These are phyloP conservation scores for Synaphobranchus kaupii DNA, from an alignment of 2,797 vertebrate genomes.

Conservation along the genomic window DNA sequence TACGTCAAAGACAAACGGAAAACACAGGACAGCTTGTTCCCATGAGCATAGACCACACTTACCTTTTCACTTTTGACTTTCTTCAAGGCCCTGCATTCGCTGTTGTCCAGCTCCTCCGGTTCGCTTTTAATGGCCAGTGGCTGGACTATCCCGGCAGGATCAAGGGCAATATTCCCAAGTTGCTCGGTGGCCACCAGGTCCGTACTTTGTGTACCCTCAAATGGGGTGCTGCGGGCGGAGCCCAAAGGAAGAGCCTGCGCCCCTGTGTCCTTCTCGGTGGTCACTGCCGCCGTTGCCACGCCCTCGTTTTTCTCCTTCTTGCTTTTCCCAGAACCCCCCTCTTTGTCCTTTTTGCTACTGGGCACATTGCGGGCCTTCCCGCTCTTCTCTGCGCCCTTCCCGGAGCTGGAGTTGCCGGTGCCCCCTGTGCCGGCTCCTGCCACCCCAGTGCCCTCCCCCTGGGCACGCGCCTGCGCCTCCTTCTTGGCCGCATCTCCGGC, in stretches of 20 bases:
- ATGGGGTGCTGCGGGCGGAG: slow-evolving; percentile 83
- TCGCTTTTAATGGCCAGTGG: slow-evolving; percentile 90
- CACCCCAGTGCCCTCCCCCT: slow-evolving; percentile 79
- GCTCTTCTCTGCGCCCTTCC: slow-evolving; percentile 89
- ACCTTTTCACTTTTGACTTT: slow-evolving; percentile 99
- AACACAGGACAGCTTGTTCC: not conserved
- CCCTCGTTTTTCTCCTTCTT: slow-evolving; percentile 96
- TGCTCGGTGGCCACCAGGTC: slow-evolving; percentile 87
- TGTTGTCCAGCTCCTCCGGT: slow-evolving; percentile 88
- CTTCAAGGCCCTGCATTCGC: slow-evolving; percentile 90
- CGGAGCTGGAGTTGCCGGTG: slow-evolving; percentile 67
- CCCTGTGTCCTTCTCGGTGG: slow-evolving; percentile 84
- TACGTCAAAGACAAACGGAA: not conserved
- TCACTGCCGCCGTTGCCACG: slow-evolving; percentile 71
- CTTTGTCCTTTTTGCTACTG: slow-evolving; percentile 93
- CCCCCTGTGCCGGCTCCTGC: slow-evolving; percentile 71
- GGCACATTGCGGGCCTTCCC: slow-evolving; percentile 86
- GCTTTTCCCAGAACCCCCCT: slow-evolving; percentile 87
- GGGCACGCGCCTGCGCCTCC: slow-evolving; percentile 86
- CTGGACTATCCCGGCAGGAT: slow-evolving; percentile 90
- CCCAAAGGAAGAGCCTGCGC: slow-evolving; percentile 82
- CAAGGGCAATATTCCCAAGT: slow-evolving; percentile 95
- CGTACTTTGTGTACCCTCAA: slow-evolving; percentile 83
- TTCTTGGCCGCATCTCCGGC: slow-evolving; percentile 89
- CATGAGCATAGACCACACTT: slow-evolving; percentile 53